Conservation (phyloP, 2,888 invertebrate genomes). For the Ashinkailepas kermadecensis region DNA sequence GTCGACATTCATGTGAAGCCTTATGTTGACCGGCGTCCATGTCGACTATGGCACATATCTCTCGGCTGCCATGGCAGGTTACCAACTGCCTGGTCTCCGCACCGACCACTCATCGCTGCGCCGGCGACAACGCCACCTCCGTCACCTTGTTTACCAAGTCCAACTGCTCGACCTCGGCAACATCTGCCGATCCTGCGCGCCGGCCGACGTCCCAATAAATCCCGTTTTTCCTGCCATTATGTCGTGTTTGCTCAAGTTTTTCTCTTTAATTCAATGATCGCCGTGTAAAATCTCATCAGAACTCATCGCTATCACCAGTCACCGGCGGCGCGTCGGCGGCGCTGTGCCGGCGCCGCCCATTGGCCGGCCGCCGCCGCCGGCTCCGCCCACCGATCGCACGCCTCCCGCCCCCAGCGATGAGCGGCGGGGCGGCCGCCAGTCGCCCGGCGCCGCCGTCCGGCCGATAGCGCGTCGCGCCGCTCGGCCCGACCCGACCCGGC, state of each 20-base stretch:
- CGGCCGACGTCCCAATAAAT: background rate
- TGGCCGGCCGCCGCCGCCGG: background rate
- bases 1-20: too few species aligned
- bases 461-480: background rate
- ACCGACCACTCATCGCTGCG: too few species aligned
- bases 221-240: slow-evolving; percentile 8
- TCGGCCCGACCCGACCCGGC: background rate
- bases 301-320: slow-evolving; percentile 20
- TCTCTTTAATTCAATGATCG: slow-evolving; percentile 14
- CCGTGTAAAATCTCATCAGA: slow-evolving; percentile 18
- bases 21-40: too few species aligned
- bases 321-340: background rate
- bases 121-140: too few species aligned
- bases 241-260: slow-evolving; percentile 18
- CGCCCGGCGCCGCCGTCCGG: background rate
- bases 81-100: too few species aligned
- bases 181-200: background rate
- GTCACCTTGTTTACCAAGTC: background rate
- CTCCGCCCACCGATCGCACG: slow-evolving; percentile 7
- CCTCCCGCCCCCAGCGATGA: slow-evolving; percentile 8
- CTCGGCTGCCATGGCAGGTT: too few species aligned
- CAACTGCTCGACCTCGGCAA: background rate
- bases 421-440: background rate
- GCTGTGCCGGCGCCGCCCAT: background rate
- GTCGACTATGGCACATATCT: too few species aligned